These are phyloP conservation scores for Apantesis nais DNA, from an alignment of 2,888 invertebrate genomes.

Conservation along the genomic window DNA sequence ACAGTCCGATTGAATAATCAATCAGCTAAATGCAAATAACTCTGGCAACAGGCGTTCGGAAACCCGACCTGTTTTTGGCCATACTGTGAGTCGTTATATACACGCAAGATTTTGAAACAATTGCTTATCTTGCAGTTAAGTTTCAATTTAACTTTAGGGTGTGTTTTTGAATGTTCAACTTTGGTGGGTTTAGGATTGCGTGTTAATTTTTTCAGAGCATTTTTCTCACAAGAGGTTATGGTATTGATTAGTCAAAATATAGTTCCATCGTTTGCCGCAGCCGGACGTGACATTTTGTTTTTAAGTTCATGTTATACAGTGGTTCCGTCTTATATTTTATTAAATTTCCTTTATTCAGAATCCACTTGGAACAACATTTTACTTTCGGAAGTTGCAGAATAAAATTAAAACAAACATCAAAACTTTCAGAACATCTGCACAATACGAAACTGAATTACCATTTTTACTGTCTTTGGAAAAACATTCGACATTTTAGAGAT, in stretches of 20 bases:
- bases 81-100: conserved; percentile 8
- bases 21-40: conserved; percentile 80
- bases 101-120: conserved; percentile 27
- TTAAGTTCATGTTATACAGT: conserved; percentile 3
- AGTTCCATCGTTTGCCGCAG: neutral
- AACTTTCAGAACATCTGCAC: conserved; percentile 28
- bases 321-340: conserved; percentile 14
- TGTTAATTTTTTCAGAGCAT: neutral
- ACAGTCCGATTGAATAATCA: conserved; percentile 80
- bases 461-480: conserved; percentile 16
- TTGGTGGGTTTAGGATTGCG: neutral
- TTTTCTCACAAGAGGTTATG: neutral
- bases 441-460: conserved; percentile 24
- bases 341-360: conserved; percentile 19
- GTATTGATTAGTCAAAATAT: neutral
- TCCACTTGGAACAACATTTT: conserved; percentile 28
- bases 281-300: conserved; percentile 2
- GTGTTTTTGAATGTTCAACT: conserved; percentile 14
- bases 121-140: conserved; percentile 36
- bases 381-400: conserved; percentile 37
- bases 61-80: conserved; percentile 52
- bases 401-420: conserved; percentile 48
- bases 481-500: conserved; percentile 9
- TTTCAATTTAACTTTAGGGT: conserved; percentile 28
- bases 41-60: conserved; percentile 71